Base-by-base conservation (phyloP, 2,888 invertebrate species). In the Achlya flavicornis region DNA sequence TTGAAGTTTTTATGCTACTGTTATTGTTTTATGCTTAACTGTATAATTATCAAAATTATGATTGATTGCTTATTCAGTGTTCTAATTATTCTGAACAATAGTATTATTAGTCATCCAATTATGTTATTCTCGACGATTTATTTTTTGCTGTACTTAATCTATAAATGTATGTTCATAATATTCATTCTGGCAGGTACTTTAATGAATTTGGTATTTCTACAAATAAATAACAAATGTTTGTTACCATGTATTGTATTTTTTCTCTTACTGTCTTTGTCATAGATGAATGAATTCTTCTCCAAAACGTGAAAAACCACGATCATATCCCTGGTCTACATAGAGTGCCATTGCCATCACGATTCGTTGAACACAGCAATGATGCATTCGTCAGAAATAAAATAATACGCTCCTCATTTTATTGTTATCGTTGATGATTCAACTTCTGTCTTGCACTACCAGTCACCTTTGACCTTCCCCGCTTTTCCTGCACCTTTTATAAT, bases 381-480 rank as follows among this genome's bases (percentile, higher is more conserved):
- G 74, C 68, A 74, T 73, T 78, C 70, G 70, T 74, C 71, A 72
- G 69, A 71, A 76, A 71, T 69, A 70, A 71, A 76, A 71, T 69
- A 70, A 68, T 53, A 43, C 60, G 72, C 73, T 76, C 73, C 77
- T 79, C 70, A 75, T 79, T 83, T 77, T 78, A 81, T 87, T 84
- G 75, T 83, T 78, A 82, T 80, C 76, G 69, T 62, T 67, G 77
- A 84, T 87, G 86, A 88, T 86, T 88, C 85, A 87, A 79, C 79
- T 73, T 60, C 70, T 70, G 64, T 72, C 66, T 65, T 77, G 70
- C 71, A 76, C 86, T 63, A 70, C 88, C 86, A 84, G 64, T 64
- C 16, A 72, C 69, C 38, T 41, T 57, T 72, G 85, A 80, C 65
- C 87, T 80, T 65, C 70, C 68, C 64, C 66, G 68, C 74, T 74